Conservation (phyloP, 2,797 vertebrate genomes). For the Muscicapa comitata region DNA sequence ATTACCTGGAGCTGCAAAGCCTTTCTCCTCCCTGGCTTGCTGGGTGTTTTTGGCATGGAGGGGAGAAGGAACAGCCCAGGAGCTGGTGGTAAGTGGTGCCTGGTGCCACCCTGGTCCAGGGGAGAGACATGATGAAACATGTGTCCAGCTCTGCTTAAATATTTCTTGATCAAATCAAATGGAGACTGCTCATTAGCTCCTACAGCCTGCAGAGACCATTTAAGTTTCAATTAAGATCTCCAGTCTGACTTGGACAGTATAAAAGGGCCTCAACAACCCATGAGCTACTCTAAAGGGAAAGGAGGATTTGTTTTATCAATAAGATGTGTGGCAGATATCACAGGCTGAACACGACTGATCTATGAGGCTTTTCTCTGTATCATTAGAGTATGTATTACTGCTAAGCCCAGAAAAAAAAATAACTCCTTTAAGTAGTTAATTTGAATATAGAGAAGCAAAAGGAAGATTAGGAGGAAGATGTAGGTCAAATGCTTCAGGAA, state of each 20-base stretch:
- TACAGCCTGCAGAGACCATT: not conserved
- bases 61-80: not conserved
- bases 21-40: not conserved
- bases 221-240: not conserved
- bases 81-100: not conserved
- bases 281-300: not conserved
- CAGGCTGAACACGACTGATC: not conserved
- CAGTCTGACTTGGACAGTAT: not conserved
- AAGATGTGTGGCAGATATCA: not conserved
- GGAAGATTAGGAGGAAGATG: constrained; percentile 28
- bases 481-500: constrained; percentile 48
- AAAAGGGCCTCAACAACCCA: not conserved
- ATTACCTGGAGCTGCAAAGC: not conserved
- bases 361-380: not conserved
- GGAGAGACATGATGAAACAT: not conserved
- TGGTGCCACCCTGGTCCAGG: not conserved
- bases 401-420: not conserved
- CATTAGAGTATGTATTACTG: not conserved
- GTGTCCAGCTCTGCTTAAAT: not conserved
- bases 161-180: not conserved
- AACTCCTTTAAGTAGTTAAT: not conserved
- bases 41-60: not conserved
- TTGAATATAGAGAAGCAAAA: constrained; percentile 8
- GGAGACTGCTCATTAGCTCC: not conserved
- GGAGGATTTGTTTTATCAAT: not conserved